Evolutionary conservation across 2,888 invertebrate species (phyloP).

Genomic region (Willowsia nigromaculata): DNA sequence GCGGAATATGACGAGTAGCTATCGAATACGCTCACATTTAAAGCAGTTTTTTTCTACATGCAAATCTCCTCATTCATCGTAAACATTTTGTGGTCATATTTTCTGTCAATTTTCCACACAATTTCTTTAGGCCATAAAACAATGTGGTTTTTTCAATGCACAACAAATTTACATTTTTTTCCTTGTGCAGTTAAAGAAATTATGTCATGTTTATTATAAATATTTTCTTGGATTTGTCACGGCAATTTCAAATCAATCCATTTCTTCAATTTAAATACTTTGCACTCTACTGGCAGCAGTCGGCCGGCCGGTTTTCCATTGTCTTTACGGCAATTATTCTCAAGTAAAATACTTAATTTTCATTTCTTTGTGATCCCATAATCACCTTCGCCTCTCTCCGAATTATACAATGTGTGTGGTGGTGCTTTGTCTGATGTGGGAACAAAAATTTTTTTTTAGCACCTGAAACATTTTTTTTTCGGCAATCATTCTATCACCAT

Average conservation of each 20-base stretch:
- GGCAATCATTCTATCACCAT: not conserved
- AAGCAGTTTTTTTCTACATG: not conserved
- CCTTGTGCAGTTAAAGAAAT: not conserved
- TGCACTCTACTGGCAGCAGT: not conserved
- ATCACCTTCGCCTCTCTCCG: not conserved
- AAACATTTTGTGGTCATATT: not conserved
- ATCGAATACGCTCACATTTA: not conserved
- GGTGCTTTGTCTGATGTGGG: not conserved
- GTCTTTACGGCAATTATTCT: not conserved
- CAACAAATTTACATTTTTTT: too few relatives aligned
- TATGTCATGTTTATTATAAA: too few relatives aligned
- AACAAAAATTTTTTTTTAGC: not conserved
- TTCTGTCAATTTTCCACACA: not conserved
- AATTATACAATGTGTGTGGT: not conserved
- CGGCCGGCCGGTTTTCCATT: not conserved
- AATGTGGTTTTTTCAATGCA: too few relatives aligned
- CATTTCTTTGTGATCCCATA: not conserved
- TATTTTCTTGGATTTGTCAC: too few relatives aligned
- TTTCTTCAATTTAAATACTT: not conserved
- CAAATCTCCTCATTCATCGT: not conserved
- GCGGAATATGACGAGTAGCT: not conserved
- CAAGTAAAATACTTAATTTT: not conserved
- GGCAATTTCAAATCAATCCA: not conserved
- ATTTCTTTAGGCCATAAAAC: too few relatives aligned
- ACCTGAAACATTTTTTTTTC: not conserved